Evolutionary conservation across 2,113 vertebrate genomes (phyloP).

Genomic region (Trogon melanurus): DNA sequence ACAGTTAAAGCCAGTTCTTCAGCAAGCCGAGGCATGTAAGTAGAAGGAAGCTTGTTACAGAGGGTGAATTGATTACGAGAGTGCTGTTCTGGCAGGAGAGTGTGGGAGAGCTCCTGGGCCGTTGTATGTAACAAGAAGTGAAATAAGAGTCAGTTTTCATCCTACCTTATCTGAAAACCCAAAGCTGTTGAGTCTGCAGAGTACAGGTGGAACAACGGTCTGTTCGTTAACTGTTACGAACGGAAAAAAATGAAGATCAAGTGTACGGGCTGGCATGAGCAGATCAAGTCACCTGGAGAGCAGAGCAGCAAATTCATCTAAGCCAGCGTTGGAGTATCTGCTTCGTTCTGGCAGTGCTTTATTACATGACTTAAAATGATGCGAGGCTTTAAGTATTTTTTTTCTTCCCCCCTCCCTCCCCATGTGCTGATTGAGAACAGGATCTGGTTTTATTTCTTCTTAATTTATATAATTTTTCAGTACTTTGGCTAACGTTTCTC

Average conservation of each 20-base stretch:
- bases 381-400: not conserved
- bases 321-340: not conserved
- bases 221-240: accelerated
- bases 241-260: not conserved
- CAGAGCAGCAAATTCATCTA: not conserved
- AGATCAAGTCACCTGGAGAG: not conserved
- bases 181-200: not conserved
- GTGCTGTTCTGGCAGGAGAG: not conserved
- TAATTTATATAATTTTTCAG: not conserved
- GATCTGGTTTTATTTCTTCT: not conserved
- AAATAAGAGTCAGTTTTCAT: not conserved
- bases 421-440: not conserved
- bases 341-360: not conserved
- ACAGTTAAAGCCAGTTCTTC: not conserved
- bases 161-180: not conserved
- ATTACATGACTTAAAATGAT: not conserved
- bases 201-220: not conserved
- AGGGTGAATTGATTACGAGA: not conserved
- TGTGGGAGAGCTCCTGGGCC: not conserved
- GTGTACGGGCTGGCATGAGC: not conserved
- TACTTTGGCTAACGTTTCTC: not conserved
- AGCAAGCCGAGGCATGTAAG: not conserved
- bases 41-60: not conserved
- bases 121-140: too few relatives aligned
- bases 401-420: not conserved